Evolutionary conservation across 2,113 vertebrate genomes (phyloP).

Genomic region (Redunca redunca): DNA sequence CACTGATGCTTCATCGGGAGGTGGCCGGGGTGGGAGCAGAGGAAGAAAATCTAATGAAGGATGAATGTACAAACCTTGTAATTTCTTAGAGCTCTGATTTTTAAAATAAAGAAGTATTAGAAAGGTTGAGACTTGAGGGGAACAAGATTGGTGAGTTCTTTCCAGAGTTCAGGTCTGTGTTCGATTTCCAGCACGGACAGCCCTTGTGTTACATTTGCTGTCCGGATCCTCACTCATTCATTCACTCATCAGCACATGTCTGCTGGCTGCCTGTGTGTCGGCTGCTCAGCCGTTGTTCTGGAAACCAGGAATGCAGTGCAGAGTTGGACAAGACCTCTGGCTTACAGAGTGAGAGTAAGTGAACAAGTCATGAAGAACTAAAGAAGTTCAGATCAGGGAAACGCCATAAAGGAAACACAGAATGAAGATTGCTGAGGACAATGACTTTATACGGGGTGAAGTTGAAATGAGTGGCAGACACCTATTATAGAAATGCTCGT

Average conservation of each 20-base stretch:
- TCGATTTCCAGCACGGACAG: accelerated
- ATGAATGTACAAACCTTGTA: accelerated
- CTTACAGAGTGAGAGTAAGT: accelerated
- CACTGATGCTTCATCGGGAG: accelerated
- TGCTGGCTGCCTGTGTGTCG: accelerated
- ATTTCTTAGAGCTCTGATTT: not conserved
- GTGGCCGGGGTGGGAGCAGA: not conserved
- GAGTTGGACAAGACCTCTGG: not conserved
- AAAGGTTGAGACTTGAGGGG: accelerated
- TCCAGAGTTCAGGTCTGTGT: accelerated
- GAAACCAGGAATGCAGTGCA: not conserved
- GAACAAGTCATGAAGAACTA: not conserved
- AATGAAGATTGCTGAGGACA: accelerated
- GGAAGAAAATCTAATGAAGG: not conserved
- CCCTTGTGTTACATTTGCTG: accelerated
- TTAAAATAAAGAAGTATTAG: not conserved
- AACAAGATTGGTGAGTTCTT: accelerated
- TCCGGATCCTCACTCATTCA: accelerated
- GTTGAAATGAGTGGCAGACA: not conserved
- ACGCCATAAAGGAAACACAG: not conserved
- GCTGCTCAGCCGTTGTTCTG: accelerated
- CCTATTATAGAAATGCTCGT: not conserved
- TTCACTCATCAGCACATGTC: accelerated
- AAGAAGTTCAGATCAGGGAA: accelerated
- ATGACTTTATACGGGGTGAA: not conserved